phyloP scores from a whole-genome alignment of 2,888 invertebrate species.

The Drosophila tripunctata region DNA sequence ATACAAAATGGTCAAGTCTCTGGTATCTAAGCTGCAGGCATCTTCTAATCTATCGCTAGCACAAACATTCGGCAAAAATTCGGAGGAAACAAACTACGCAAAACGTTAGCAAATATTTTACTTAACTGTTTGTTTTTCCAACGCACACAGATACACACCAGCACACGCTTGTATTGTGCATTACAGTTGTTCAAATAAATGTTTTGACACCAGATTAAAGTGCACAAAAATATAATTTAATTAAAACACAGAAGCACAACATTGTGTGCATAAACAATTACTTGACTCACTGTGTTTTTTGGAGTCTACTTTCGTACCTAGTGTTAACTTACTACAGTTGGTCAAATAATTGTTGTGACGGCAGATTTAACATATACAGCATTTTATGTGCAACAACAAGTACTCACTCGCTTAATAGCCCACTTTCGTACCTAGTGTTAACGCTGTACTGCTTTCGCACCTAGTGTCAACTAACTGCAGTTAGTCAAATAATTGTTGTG shows the following conservation, averaged over 20 bases:
- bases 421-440: no score
- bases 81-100: slow-evolving; percentile 78
- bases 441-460: no score
- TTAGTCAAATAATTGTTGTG: no score
- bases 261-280: background rate
- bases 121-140: slow-evolving; percentile 29
- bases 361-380: background rate
- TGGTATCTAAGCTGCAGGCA: slow-evolving; percentile 82
- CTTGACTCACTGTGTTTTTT: background rate
- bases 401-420: no score
- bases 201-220: background rate
- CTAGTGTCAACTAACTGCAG: no score
- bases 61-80: slow-evolving; percentile 67
- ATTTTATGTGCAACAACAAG: no score
- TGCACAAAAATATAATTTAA: background rate
- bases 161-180: background rate
- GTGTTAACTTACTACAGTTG: background rate
- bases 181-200: background rate
- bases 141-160: slow-evolving; percentile 10
- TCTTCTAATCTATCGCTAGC: slow-evolving; percentile 81
- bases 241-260: background rate
- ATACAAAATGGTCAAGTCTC: slow-evolving; percentile 81
- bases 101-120: slow-evolving; percentile 67
- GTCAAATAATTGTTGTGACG: background rate
- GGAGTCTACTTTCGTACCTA: no score